These are phyloP conservation scores for Spea bombifrons DNA, from an alignment of 2,113 vertebrate species.

Conservation along the genomic window DNA sequence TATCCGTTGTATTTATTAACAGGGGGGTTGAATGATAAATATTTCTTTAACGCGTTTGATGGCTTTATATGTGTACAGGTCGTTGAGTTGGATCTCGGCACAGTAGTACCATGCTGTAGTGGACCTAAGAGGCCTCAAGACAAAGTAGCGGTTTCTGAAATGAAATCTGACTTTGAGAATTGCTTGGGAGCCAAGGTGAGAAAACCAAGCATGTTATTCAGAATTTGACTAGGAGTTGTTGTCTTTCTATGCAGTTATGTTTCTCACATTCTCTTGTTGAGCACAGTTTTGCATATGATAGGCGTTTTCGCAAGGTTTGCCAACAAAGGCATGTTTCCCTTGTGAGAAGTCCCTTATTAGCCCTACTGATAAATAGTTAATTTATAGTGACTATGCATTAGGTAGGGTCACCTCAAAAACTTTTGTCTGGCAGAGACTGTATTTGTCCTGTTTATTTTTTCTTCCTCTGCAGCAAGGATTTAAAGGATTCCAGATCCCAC, in stretches of 20 bases:
- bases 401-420: slow-evolving; percentile 8
- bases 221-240: too few relatives aligned
- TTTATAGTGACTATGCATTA: slow-evolving; percentile 15
- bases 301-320: too few relatives aligned
- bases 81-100: slow-evolving; percentile 78
- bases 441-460: background rate
- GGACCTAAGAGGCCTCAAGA: slow-evolving; percentile 96
- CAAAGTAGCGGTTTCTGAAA: slow-evolving; percentile 83
- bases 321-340: too few relatives aligned
- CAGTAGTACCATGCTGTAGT: slow-evolving; percentile 91
- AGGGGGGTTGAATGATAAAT: too few relatives aligned
- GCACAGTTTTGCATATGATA: too few relatives aligned
- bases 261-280: too few relatives aligned
- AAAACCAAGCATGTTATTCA: background rate
- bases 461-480: slow-evolving; percentile 83
- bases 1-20: too few relatives aligned
- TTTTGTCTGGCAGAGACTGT: background rate
- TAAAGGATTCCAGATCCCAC: slow-evolving; percentile 88
- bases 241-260: too few relatives aligned
- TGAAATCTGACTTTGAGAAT: slow-evolving; percentile 87
- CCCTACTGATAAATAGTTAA: too few relatives aligned
- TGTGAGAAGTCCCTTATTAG: too few relatives aligned
- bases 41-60: background rate
- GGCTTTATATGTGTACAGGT: slow-evolving; percentile 58
- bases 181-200: slow-evolving; percentile 86